Evolutionary conservation across 2,888 invertebrate genomes (phyloP).

Genomic region (Leptura quadrifasciata): DNA sequence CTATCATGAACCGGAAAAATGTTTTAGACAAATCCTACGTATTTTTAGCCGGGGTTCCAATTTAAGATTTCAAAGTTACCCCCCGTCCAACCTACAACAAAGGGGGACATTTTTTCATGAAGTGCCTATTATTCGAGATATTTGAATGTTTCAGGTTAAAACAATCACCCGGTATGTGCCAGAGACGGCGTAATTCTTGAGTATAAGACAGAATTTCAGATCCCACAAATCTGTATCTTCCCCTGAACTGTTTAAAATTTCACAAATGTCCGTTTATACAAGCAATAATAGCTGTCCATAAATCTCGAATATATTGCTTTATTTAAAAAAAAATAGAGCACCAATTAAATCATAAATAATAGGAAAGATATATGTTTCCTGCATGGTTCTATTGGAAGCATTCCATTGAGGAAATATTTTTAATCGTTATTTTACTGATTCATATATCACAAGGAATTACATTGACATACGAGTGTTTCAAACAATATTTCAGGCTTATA

Average conservation of each 20-base stretch:
- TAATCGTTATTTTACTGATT: constrained; percentile 41
- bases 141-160: no score
- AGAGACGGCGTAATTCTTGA: no score
- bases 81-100: no score
- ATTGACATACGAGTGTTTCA: constrained; percentile 37
- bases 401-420: constrained; percentile 35
- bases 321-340: constrained; percentile 23
- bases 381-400: constrained; percentile 8
- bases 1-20: no score
- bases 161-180: no score
- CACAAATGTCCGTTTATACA: not conserved
- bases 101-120: no score
- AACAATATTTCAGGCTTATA: constrained; percentile 40
- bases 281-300: constrained; percentile 24
- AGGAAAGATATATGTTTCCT: constrained; percentile 24
- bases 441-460: constrained; percentile 43
- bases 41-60: no score
- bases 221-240: no score
- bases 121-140: no score
- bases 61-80: no score
- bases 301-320: constrained; percentile 21
- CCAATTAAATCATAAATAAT: constrained; percentile 37
- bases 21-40: no score
- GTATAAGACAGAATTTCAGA: no score
- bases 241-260: not conserved